These are phyloP conservation scores for Balanococcus diminutus DNA, from an alignment of 2,888 invertebrate species.

Conservation along the genomic window DNA sequence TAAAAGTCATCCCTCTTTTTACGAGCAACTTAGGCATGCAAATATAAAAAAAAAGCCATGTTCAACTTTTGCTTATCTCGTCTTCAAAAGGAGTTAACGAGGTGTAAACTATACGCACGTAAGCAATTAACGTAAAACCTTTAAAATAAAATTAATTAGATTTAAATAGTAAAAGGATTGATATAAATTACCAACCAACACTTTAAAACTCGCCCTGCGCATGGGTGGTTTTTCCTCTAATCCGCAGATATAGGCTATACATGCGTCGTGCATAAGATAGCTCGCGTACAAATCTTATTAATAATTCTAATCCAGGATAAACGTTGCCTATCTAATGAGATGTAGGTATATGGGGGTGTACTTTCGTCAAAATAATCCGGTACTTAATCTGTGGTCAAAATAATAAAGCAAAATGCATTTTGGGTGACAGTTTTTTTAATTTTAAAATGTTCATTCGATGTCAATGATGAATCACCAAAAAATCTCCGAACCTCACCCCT, in stretches of 20 bases:
- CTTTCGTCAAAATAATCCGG: neutral
- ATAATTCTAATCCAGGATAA: constrained; percentile 11
- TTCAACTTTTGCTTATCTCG: constrained; percentile 1
- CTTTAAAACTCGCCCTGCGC: neutral
- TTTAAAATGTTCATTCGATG: too few species aligned
- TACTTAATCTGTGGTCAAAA: too few species aligned
- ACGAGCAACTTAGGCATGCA: neutral
- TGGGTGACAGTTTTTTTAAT: too few species aligned
- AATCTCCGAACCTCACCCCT: too few species aligned
- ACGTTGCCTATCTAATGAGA: neutral
- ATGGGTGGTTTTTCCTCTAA: neutral
- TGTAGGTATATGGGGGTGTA: neutral
- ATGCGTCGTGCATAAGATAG: neutral
- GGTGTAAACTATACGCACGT: neutral
- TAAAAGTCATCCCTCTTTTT: neutral
- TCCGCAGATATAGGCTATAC: too few species aligned
- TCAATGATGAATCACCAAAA: too few species aligned
- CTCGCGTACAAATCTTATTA: neutral
- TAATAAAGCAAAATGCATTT: too few species aligned
- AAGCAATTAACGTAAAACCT: constrained; percentile 5
- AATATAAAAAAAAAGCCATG: neutral
- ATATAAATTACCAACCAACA: neutral
- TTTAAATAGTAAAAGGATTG: constrained; percentile 11
- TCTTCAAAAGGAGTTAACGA: neutral
- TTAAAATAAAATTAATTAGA: constrained; percentile 11